These are phyloP conservation scores for Nineta flava DNA, from an alignment of 2,888 invertebrate species.

Conservation along the genomic window DNA sequence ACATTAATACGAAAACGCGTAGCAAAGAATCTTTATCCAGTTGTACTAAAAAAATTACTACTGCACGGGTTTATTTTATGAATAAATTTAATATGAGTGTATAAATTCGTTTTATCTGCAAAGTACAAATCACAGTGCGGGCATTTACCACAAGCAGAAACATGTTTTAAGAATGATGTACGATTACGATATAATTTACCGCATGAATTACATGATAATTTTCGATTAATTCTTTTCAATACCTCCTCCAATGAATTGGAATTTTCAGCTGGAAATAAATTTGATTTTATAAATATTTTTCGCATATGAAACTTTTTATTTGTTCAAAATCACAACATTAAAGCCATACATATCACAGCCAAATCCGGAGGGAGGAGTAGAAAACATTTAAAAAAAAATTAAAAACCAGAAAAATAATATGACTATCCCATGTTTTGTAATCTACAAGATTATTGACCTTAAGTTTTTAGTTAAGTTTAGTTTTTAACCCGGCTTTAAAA, in stretches of 20 bases:
- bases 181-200: constrained; percentile 6
- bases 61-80: no score
- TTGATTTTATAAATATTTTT: background rate
- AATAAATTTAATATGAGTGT: background rate
- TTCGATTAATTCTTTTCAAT: constrained; percentile 4
- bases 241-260: constrained; percentile 6
- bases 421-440: no score
- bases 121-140: constrained; percentile 3
- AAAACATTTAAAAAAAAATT: background rate
- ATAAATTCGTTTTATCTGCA: background rate
- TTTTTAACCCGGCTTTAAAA: no score
- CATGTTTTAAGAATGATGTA: constrained; percentile 4
- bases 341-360: background rate
- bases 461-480: no score
- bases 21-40: no score
- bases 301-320: background rate
- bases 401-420: background rate
- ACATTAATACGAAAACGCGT: no score
- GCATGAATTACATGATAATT: constrained; percentile 5
- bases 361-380: no score
- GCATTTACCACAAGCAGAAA: constrained; percentile 3
- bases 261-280: constrained; percentile 1
- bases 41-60: no score
- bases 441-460: no score
- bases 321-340: background rate